Percentiles rank a stretch among this genome's conserved stretches.
Evolutionary conservation across 1,140 invertebrate species (phyloP).

Genomic region (Hyles vespertilio): DNA sequence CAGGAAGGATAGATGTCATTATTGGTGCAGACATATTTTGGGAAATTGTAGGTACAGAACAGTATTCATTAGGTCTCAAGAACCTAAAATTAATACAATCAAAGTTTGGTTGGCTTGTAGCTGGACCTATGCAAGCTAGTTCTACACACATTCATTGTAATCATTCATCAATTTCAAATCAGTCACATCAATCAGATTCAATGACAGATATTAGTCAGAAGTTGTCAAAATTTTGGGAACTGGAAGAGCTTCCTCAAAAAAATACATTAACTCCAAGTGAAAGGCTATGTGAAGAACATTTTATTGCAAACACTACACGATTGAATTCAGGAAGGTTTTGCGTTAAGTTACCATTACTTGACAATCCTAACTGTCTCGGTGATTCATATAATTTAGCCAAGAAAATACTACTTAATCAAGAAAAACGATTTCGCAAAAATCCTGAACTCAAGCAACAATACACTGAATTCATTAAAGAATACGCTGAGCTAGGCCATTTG

Average conservation of each 20-base stretch:
- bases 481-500: conserved; percentile 28
- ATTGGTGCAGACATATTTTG: too few relatives aligned
- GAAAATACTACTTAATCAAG: conserved; percentile 31
- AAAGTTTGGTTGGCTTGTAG: conserved; percentile 38
- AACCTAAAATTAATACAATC: conserved; percentile 25
- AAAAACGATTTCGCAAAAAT: conserved; percentile 38
- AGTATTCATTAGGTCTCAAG: conserved; percentile 9
- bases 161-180: too few relatives aligned
- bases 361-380: conserved; percentile 28
- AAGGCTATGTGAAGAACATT: conserved; percentile 25
- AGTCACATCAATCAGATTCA: conserved; percentile 10
- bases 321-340: conserved; percentile 37
- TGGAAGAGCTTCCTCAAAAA: conserved; percentile 20
- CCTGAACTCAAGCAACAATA: conserved; percentile 27
- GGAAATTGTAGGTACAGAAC: too few relatives aligned
- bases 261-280: conserved; percentile 9
- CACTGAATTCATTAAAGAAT: conserved; percentile 34
- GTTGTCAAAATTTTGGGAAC: conserved; percentile 23
- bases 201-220: conserved; percentile 11
- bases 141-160: conserved; percentile 18
- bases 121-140: conserved; percentile 13
- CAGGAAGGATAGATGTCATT: too few relatives aligned
- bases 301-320: conserved; percentile 22
- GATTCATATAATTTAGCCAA: conserved; percentile 29
- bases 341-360: conserved; percentile 34